These are phyloP conservation scores for Oreohelix idahoensis DNA, from an alignment of 1,140 invertebrate species.

Conservation along the genomic window DNA sequence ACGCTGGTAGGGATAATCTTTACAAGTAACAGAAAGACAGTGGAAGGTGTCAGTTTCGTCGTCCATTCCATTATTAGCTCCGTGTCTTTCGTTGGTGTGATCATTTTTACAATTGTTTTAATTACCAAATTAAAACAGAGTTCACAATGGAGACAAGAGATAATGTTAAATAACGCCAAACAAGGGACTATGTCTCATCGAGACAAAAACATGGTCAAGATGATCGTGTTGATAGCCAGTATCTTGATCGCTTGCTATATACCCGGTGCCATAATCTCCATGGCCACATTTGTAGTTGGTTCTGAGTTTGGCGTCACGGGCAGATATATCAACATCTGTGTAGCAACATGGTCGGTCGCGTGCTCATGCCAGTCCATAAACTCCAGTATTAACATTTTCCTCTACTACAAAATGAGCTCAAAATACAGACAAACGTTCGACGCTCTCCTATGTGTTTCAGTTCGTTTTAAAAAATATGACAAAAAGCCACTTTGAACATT, in stretches of 20 bases:
- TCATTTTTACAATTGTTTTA: constrained; percentile 12
- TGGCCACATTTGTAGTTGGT: neutral
- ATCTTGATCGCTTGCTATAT: neutral
- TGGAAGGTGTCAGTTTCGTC: neutral
- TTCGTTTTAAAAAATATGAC: too few relatives aligned
- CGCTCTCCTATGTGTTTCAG: too few relatives aligned
- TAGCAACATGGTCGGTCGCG: neutral
- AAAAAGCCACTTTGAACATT: too few relatives aligned
- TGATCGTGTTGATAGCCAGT: constrained; percentile 6
- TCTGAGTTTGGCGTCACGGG: constrained; percentile 18
- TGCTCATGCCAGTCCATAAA: constrained; percentile 5
- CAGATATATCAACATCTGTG: constrained; percentile 4
- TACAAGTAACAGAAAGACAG: neutral
- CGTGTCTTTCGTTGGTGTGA: neutral
- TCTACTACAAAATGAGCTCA: neutral
- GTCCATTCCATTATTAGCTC: neutral
- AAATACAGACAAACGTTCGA: neutral
- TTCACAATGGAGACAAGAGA: neutral
- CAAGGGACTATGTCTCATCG: neutral
- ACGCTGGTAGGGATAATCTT: neutral
- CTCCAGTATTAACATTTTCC: neutral
- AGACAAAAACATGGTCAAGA: too few relatives aligned
- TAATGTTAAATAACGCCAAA: neutral
- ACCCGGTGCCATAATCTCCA: neutral
- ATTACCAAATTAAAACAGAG: constrained; percentile 1